phyloP scores from a whole-genome alignment of 2,113 vertebrate genomes.

The Petaurus breviceps region DNA sequence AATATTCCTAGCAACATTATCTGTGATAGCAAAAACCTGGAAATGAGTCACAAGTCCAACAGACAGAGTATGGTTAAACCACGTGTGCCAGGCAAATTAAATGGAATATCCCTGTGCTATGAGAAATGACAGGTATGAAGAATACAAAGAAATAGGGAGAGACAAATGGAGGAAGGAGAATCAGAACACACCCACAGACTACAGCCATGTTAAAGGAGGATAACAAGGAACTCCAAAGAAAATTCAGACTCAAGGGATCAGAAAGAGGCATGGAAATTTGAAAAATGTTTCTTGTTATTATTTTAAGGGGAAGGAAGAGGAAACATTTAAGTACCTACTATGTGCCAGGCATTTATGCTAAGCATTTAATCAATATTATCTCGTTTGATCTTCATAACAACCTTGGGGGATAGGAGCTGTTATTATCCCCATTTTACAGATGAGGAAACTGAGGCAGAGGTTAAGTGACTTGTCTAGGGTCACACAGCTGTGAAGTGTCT shows the following conservation, averaged over 20 bases:
- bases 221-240: background rate
- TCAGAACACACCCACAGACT: background rate
- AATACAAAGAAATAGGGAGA: background rate
- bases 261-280: background rate
- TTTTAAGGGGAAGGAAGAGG: too few species aligned
- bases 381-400: background rate
- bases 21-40: background rate
- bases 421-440: background rate
- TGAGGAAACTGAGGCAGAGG: background rate
- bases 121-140: background rate
- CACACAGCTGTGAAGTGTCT: background rate
- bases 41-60: background rate
- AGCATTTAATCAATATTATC: background rate
- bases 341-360: background rate
- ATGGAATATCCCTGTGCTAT: background rate
- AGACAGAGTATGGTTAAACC: background rate
- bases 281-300: background rate
- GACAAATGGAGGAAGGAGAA: background rate
- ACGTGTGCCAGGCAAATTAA: background rate
- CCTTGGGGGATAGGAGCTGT: background rate
- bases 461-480: background rate
- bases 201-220: background rate
- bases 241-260: background rate
- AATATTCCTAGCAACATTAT: background rate
- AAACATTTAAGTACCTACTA: background rate